Percentiles rank a stretch among this genome's conserved stretches.
phyloP scores from a whole-genome alignment of 2,888 invertebrate species.

The Torymus tubicola region DNA sequence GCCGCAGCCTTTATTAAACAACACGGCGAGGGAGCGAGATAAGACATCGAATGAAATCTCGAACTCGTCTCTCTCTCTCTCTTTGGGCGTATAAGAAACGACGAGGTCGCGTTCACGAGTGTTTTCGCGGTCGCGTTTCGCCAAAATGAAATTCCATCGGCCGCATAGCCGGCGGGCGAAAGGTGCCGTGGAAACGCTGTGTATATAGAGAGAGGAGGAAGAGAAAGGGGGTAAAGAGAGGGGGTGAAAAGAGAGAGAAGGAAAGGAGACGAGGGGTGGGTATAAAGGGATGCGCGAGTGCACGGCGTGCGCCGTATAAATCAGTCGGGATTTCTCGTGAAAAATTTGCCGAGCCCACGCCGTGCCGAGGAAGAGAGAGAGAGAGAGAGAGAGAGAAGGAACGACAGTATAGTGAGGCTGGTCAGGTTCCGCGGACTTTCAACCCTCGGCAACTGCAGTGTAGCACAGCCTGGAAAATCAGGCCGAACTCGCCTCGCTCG shows the following conservation, averaged over 20 bases:
- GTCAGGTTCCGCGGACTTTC: conserved; percentile 43
- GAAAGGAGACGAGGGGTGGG: conserved; percentile 57
- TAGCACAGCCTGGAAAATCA: conserved; percentile 26
- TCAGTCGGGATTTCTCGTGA: conserved; percentile 63
- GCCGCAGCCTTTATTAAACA: conserved; percentile 37
- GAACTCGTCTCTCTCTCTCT: background rate
- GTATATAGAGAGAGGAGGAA: background rate
- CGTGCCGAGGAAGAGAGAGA: background rate
- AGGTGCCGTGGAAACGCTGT: conserved; percentile 19
- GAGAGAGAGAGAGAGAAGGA: background rate
- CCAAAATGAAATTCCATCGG: conserved; percentile 68
- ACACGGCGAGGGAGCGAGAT: background rate
- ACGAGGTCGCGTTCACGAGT: background rate
- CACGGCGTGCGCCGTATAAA: conserved; percentile 59
- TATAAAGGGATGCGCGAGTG: conserved; percentile 34
- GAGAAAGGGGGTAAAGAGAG: conserved; percentile 12
- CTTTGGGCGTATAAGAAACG: background rate
- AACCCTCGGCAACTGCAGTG: no score
- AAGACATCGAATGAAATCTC: conserved; percentile 16
- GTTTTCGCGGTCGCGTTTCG: conserved; percentile 41
- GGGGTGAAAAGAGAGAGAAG: conserved; percentile 8
- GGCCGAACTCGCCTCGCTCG: conserved; percentile 35
- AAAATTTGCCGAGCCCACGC: conserved; percentile 61
- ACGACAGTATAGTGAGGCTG: conserved; percentile 41
- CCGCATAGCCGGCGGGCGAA: conserved; percentile 55